Conservation (phyloP, 2,113 vertebrate species). For the Corythornis cristatus region DNA sequence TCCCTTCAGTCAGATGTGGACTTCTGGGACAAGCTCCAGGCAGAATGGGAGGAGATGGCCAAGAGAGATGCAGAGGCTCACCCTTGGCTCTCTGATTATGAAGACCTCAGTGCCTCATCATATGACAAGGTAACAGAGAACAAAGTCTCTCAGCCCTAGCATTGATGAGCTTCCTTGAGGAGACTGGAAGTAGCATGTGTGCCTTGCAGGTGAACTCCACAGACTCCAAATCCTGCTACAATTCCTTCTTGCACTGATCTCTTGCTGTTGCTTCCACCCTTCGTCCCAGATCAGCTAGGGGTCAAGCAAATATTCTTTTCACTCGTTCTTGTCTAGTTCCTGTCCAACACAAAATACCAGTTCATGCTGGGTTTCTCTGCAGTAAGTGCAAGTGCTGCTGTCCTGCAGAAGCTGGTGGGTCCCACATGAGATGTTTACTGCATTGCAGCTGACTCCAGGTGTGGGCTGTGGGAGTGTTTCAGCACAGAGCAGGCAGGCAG, state of each 20-base stretch:
- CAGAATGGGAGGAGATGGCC: slow-evolving; percentile 98
- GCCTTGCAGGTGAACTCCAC: background rate
- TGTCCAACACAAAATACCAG: background rate
- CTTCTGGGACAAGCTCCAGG: slow-evolving; percentile 99
- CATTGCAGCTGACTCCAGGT: background rate
- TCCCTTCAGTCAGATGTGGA: slow-evolving; percentile 91
- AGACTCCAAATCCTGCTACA: background rate
- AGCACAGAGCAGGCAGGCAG: background rate
- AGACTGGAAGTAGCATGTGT: background rate
- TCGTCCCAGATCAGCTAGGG: background rate
- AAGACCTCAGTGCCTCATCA: slow-evolving; percentile 87
- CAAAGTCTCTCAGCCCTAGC: background rate
- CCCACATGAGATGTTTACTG: background rate
- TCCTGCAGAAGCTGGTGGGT: rapidly evolving
- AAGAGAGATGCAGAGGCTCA: slow-evolving; percentile 95
- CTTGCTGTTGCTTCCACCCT: background rate
- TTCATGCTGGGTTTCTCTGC: background rate
- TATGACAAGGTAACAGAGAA: slow-evolving; percentile 89
- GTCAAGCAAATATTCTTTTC: background rate
- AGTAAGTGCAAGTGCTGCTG: background rate
- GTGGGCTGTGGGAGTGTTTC: background rate
- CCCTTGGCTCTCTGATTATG: slow-evolving; percentile 96
- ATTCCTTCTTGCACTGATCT: background rate
- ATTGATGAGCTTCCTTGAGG: background rate
- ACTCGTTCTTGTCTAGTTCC: background rate